Evolutionary conservation across 2,113 vertebrate genomes (phyloP).

Genomic region (Myrmecophaga tridactyla): DNA sequence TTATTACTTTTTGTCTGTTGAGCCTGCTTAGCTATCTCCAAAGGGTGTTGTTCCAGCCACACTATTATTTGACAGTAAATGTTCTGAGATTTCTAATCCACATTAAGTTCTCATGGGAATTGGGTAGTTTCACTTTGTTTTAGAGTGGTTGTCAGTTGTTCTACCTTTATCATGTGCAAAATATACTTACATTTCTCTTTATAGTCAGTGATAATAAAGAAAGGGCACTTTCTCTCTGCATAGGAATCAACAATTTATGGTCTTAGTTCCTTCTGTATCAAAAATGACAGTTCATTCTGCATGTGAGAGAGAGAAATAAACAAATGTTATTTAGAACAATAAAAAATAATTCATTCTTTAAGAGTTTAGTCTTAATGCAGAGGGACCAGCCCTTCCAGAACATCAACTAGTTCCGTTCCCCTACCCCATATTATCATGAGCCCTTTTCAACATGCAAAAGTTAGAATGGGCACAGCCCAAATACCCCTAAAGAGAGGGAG

Average conservation of each 20-base stretch:
- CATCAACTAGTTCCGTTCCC: too few relatives aligned
- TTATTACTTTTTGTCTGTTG: not conserved
- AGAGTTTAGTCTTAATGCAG: too few relatives aligned
- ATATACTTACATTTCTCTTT: not conserved
- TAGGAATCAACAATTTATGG: not conserved
- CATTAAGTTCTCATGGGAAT: not conserved
- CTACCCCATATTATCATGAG: too few relatives aligned
- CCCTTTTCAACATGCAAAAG: too few relatives aligned
- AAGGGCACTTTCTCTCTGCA: not conserved
- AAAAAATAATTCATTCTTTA: constrained; percentile 31
- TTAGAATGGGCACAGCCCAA: too few relatives aligned
- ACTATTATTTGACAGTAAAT: not conserved
- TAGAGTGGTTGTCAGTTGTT: not conserved
- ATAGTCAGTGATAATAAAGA: not conserved
- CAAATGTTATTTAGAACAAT: constrained; percentile 9
- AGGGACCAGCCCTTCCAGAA: too few relatives aligned
- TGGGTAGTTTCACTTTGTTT: not conserved
- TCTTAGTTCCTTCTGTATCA: not conserved
- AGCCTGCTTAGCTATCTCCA: not conserved
- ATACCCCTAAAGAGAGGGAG: too few relatives aligned
- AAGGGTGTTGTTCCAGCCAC: not conserved
- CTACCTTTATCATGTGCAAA: not conserved
- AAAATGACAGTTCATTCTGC: constrained; percentile 14
- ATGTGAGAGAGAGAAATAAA: constrained; percentile 10
- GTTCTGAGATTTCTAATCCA: not conserved